A percentile compares a stretch with the other conserved stretches of the same genome.
phyloP scores from a whole-genome alignment of 2,113 vertebrate species.

The Isurus oxyrinchus region DNA sequence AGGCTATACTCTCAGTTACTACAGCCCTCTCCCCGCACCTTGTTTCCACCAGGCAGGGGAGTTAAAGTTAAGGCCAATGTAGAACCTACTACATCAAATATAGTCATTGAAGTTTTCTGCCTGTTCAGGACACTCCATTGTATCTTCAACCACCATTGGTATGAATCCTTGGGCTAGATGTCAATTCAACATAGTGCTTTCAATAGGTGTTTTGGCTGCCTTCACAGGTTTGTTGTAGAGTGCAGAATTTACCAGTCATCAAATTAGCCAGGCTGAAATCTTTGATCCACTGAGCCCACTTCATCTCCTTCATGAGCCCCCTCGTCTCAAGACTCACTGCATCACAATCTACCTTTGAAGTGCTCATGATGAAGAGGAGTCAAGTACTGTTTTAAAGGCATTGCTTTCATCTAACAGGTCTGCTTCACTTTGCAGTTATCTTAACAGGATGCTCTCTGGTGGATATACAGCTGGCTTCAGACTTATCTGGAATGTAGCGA shows the following conservation, averaged over 20 bases:
- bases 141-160: neutral
- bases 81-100: neutral
- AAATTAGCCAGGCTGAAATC: neutral
- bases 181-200: neutral
- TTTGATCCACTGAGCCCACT: neutral
- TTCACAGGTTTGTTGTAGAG: neutral
- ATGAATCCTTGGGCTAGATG: neutral
- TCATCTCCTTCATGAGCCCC: neutral
- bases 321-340: neutral
- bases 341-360: neutral
- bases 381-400: neutral
- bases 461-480: neutral
- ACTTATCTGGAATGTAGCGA: neutral
- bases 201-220: neutral
- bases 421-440: neutral
- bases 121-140: neutral
- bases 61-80: neutral
- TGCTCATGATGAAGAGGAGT: neutral
- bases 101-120: neutral
- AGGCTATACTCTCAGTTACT: too few species aligned
- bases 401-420: neutral
- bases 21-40: too few species aligned
- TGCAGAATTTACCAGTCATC: neutral
- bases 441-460: neutral
- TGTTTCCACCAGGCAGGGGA: neutral